Base-by-base conservation (phyloP, 2,888 invertebrate genomes). In the Parapristionchus giblindavisi region DNA sequence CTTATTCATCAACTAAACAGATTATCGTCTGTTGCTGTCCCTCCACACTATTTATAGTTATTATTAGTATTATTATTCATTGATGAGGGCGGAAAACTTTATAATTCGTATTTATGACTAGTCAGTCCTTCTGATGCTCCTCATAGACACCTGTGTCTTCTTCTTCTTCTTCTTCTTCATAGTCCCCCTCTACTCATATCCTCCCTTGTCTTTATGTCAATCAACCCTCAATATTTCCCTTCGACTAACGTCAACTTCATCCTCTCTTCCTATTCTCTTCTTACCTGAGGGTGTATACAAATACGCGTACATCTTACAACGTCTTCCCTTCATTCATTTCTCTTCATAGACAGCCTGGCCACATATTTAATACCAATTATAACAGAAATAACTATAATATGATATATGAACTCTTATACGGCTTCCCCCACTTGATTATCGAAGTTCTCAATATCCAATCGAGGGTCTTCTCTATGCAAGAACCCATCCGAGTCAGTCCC, bases 211-310 rank as follows among this genome's bases (percentile, higher is more conserved):
- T 43, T 40, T 32, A 38, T 56, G 70, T 71, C 70, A 71, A 71
- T 71, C 70, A 71, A 71, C 70, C 70, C 56, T 71, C 70, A 71
- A 71, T 71, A 71, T 71, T 71, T 71, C 70, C 70, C 70, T 48
- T 71, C 70, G 5, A n/a, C 56, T 38, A 43, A 56, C 70, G 70
- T 71, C 70, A 71, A 48, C 48, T 71, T 56, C 27, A 51, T 52
- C 68, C 68, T n/a, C 51, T 65, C 40, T 65, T n/a, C n/a, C n/a
- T n/a, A n/a, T 27, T 27, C 56, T 56, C 56, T 56, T 24, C 48
- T 48, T 48, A 48, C 48, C 48, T 48, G 11, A 27, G 54, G 70
- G 70, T 71, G 70, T 71, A 71, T 71, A 71, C 70, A 71, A 71
- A 71, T 71, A 71, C 32, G 27, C 36, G 14, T 29, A 36, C 56